phyloP scores from a whole-genome alignment of 2,888 invertebrate genomes.

The Camptogramma bilineatum region DNA sequence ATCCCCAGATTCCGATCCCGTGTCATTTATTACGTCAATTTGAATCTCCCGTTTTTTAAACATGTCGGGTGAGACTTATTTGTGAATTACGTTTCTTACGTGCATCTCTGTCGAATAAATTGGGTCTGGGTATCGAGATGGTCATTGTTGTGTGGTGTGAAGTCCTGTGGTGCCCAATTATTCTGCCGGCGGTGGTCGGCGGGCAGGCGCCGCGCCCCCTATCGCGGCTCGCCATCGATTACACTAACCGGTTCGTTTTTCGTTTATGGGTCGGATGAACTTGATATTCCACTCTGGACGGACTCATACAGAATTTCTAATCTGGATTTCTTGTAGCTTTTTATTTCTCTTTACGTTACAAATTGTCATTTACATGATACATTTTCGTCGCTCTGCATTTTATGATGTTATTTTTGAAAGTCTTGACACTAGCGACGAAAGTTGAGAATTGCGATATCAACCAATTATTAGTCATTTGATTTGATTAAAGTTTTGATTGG shows the following conservation, averaged over 20 bases:
- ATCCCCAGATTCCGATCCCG: slow-evolving; percentile 64
- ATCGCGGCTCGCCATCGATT: slow-evolving; percentile 83
- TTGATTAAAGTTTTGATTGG: slow-evolving; percentile 49
- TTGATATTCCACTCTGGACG: slow-evolving; percentile 56
- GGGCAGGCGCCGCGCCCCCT: slow-evolving; percentile 78
- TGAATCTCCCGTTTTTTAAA: slow-evolving; percentile 61
- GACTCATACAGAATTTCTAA: slow-evolving; percentile 57
- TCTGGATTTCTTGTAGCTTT: slow-evolving; percentile 46
- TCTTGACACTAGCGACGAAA: slow-evolving; percentile 1
- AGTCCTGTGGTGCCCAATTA: slow-evolving; percentile 84
- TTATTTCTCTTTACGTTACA: slow-evolving; percentile 46
- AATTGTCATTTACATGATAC: slow-evolving; percentile 41
- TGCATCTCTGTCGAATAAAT: slow-evolving; percentile 47
- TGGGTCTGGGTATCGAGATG: slow-evolving; percentile 46
- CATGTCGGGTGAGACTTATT: slow-evolving; percentile 63
- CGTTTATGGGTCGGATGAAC: slow-evolving; percentile 73
- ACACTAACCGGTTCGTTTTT: slow-evolving; percentile 77
- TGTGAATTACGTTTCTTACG: slow-evolving; percentile 54
- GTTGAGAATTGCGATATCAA: slow-evolving; percentile 20
- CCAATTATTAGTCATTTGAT: slow-evolving; percentile 53
- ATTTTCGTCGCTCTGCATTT: slow-evolving; percentile 26
- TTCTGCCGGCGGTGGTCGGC: slow-evolving; percentile 79
- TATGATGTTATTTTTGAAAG: slow-evolving; percentile 14
- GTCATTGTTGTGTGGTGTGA: slow-evolving; percentile 74
- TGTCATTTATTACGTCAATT: slow-evolving; percentile 69